Evolutionary conservation across 2,113 vertebrate species (phyloP).

Genomic region (Herpailurus yagouaroundi): DNA sequence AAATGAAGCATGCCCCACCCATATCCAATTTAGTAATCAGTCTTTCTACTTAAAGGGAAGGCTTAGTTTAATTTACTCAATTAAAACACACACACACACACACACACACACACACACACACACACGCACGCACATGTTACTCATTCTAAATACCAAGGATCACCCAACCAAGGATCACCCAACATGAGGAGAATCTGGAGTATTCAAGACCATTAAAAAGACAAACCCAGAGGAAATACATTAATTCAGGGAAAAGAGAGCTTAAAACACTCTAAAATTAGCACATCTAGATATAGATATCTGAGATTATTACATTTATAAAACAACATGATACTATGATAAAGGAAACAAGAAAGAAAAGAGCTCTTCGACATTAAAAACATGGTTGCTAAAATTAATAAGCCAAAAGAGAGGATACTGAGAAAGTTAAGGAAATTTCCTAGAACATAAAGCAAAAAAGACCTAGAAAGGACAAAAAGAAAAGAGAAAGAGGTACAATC

Average conservation of each 20-base stretch:
- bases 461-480: slow-evolving; percentile 21
- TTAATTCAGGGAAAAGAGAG: background rate
- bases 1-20: background rate
- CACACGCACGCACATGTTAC: background rate
- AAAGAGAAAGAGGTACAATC: background rate
- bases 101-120: background rate
- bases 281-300: background rate
- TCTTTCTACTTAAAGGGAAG: slow-evolving; percentile 7
- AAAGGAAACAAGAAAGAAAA: slow-evolving; percentile 10
- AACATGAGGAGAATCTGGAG: background rate
- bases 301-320: slow-evolving; percentile 9
- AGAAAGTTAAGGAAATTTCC: slow-evolving; percentile 25
- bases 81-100: background rate
- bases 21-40: background rate
- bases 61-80: background rate
- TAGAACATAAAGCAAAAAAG: background rate
- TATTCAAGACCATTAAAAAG: background rate
- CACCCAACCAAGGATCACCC: background rate
- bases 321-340: background rate
- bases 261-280: background rate
- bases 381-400: background rate
- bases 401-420: background rate
- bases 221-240: background rate
- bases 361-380: background rate
- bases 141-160: background rate